These are phyloP conservation scores for Percina caprodes DNA, from an alignment of 2,113 vertebrate genomes.

Conservation along the genomic window DNA sequence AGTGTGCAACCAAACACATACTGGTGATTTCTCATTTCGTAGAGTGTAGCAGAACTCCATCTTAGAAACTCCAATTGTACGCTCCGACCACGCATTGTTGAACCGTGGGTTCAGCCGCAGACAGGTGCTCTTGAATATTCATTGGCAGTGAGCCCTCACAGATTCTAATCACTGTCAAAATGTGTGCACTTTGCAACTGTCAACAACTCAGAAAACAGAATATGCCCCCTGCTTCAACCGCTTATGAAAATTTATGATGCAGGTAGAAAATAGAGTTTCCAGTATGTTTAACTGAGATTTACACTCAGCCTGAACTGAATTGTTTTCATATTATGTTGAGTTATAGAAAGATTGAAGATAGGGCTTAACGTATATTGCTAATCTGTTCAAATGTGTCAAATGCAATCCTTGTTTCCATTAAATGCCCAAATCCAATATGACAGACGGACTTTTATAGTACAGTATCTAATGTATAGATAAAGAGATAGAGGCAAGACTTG, in stretches of 20 bases:
- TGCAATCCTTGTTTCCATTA: background rate
- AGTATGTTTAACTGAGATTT: slow-evolving; percentile 25
- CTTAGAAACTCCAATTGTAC: slow-evolving; percentile 47
- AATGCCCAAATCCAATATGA: background rate
- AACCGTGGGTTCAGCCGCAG: slow-evolving; percentile 62
- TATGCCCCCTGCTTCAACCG: slow-evolving; percentile 63
- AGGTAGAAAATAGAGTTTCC: slow-evolving; percentile 34
- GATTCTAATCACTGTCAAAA: slow-evolving; percentile 84
- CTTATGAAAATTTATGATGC: slow-evolving; percentile 73
- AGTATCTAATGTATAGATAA: background rate
- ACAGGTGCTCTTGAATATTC: slow-evolving; percentile 86
- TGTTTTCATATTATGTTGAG: slow-evolving; percentile 17
- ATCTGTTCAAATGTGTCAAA: background rate
- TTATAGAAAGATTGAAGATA: background rate
- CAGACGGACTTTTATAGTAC: no score
- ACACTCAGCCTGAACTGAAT: slow-evolving; percentile 7
- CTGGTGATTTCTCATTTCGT: slow-evolving; percentile 31
- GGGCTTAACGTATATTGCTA: background rate
- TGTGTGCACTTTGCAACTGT: slow-evolving; percentile 78
- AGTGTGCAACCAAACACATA: background rate
- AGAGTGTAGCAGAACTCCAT: slow-evolving; percentile 47
- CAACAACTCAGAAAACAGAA: slow-evolving; percentile 75
- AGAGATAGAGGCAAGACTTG: slow-evolving; percentile 14
- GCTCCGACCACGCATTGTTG: slow-evolving; percentile 60
- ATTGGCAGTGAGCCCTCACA: slow-evolving; percentile 68